A percentile compares a stretch with the other conserved stretches of the same genome.
phyloP scores from a whole-genome alignment of 2,113 vertebrate genomes.

The Ellobius talpinus region DNA sequence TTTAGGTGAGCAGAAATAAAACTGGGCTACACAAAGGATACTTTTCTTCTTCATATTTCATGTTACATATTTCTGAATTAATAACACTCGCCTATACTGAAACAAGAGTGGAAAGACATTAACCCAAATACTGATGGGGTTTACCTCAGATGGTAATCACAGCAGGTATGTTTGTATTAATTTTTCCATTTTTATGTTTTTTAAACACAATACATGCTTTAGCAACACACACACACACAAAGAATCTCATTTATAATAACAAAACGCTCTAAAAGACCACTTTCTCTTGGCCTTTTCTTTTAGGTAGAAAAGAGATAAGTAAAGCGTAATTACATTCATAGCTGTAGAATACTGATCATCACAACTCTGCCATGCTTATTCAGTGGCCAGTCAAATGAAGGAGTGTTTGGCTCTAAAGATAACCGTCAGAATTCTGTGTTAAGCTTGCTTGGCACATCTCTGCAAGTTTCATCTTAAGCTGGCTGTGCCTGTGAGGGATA shows the following conservation, averaged over 20 bases:
- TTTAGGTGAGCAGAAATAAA: conserved; percentile 27
- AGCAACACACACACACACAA: not conserved
- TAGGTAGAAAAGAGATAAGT: not conserved
- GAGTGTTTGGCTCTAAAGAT: not conserved
- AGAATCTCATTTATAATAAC: not conserved
- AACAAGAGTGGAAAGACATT: not conserved
- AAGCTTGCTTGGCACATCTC: not conserved
- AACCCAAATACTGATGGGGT: not conserved
- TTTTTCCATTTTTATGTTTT: conserved; percentile 1
- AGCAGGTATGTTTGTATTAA: not conserved
- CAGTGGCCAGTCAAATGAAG: not conserved
- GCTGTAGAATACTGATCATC: not conserved
- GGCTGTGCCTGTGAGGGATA: not conserved
- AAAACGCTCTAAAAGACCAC: not conserved
- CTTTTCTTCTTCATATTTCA: conserved; percentile 18
- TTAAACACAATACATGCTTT: not conserved
- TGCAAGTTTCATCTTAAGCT: not conserved
- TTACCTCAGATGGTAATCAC: not conserved
- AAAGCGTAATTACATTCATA: not conserved
- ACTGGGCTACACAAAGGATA: not conserved
- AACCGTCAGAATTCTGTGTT: not conserved
- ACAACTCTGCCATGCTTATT: not conserved
- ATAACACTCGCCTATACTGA: not conserved
- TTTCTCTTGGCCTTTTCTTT: not conserved
- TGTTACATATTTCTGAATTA: conserved; percentile 27